Conservation (phyloP, 1,140 invertebrate genomes). For the Diorhabda elongata region DNA sequence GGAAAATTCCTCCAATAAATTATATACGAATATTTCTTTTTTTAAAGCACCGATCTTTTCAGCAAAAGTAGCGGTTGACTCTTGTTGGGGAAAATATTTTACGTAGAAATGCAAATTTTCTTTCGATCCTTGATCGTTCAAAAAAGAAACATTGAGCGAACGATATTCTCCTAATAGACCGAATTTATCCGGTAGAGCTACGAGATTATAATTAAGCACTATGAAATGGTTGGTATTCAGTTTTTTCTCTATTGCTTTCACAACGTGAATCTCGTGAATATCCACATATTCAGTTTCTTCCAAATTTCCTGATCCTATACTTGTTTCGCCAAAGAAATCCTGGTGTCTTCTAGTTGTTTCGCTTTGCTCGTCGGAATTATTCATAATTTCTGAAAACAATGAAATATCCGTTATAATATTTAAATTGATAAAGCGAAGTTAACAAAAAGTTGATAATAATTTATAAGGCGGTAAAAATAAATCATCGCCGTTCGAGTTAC, state of each 20-base stretch:
- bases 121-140: background rate
- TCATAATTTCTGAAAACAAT: too few relatives aligned
- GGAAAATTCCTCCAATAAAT: conserved; percentile 23
- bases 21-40: conserved; percentile 34
- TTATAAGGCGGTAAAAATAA: too few relatives aligned
- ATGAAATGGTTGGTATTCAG: conserved; percentile 18
- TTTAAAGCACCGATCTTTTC: conserved; percentile 24
- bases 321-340: too few relatives aligned
- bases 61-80: conserved; percentile 24
- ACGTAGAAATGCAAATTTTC: conserved; percentile 18
- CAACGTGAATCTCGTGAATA: conserved; percentile 15
- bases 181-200: conserved; percentile 16
- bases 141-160: conserved; percentile 10
- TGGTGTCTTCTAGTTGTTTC: too few relatives aligned
- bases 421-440: too few relatives aligned
- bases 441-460: too few relatives aligned
- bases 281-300: background rate
- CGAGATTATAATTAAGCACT: conserved; percentile 14
- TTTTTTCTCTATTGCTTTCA: conserved; percentile 18
- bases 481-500: too few relatives aligned
- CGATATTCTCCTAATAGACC: conserved; percentile 29
- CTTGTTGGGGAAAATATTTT: conserved; percentile 23
- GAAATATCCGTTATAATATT: too few relatives aligned
- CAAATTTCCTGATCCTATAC: background rate
- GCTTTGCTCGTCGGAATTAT: too few relatives aligned